phyloP scores from a whole-genome alignment of 1,140 invertebrate species.

The Drosophila gunungcola region DNA sequence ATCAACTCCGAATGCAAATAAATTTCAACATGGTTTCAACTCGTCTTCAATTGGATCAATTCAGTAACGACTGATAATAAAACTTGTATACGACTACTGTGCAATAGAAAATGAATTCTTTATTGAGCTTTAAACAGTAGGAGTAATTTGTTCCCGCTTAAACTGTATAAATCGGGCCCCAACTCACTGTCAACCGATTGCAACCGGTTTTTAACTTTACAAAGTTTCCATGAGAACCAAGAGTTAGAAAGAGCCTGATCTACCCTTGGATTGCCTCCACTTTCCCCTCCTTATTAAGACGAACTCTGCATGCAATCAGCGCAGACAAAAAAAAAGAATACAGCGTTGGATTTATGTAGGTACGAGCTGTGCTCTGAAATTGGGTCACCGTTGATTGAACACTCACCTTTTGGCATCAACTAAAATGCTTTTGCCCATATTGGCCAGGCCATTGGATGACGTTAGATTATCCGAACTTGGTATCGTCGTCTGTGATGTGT shows the following conservation, averaged over 20 bases:
- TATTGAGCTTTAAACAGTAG: slow-evolving; percentile 6
- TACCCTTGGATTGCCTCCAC: slow-evolving; percentile 20
- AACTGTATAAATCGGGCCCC: slow-evolving; percentile 24
- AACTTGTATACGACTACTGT: not conserved
- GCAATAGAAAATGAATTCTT: slow-evolving; percentile 2
- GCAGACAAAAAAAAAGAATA: not conserved
- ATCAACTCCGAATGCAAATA: not conserved
- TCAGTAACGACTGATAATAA: no score
- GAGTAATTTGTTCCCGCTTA: slow-evolving; percentile 10
- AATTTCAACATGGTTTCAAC: not conserved
- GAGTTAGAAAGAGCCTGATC: not conserved
- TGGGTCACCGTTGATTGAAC: slow-evolving; percentile 46
- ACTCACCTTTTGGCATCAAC: slow-evolving; percentile 78
- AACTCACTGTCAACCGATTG: slow-evolving; percentile 27
- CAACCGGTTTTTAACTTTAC: slow-evolving; percentile 28
- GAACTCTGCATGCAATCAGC: slow-evolving; percentile 9
- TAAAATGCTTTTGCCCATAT: slow-evolving; percentile 78
- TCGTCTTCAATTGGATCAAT: not conserved
- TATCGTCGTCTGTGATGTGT: slow-evolving; percentile 77
- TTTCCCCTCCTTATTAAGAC: slow-evolving; percentile 44
- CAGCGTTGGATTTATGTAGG: slow-evolving; percentile 5
- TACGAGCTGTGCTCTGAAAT: slow-evolving; percentile 13
- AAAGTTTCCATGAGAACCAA: slow-evolving; percentile 18
- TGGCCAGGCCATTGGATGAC: slow-evolving; percentile 55
- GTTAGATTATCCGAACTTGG: slow-evolving; percentile 81